Evolutionary conservation across 2,888 invertebrate species (phyloP).

Genomic region (Leptinotarsa peninsularis): DNA sequence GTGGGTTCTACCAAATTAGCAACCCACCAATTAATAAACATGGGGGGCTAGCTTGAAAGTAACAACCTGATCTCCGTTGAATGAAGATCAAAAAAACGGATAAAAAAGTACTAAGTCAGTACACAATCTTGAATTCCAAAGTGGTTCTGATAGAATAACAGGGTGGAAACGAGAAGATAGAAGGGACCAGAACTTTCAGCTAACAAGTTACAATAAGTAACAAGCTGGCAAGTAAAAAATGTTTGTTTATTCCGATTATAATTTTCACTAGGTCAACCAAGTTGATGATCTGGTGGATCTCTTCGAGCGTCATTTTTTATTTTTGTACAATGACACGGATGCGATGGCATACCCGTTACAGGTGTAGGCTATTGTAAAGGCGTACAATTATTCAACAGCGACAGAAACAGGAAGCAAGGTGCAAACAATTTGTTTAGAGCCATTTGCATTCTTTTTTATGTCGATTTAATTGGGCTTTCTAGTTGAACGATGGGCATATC

Average conservation of each 20-base stretch:
- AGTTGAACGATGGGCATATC: slow-evolving; percentile 16
- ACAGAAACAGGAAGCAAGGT: slow-evolving; percentile 46
- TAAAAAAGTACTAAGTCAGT: too few species aligned
- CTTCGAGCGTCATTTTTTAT: slow-evolving; percentile 12
- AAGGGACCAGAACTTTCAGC: too few species aligned
- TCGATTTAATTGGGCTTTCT: slow-evolving; percentile 29
- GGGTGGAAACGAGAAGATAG: too few species aligned
- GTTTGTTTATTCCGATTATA: not conserved
- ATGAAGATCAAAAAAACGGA: too few species aligned
- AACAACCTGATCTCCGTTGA: too few species aligned
- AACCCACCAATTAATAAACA: too few species aligned
- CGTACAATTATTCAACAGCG: slow-evolving; percentile 25
- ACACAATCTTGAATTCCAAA: too few species aligned
- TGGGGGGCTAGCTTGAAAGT: too few species aligned
- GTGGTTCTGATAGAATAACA: too few species aligned
- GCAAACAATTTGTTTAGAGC: slow-evolving; percentile 37
- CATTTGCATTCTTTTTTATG: slow-evolving; percentile 25
- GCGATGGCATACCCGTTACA: slow-evolving; percentile 27
- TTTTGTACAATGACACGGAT: slow-evolving; percentile 19
- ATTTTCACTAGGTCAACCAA: not conserved
- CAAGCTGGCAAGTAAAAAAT: too few species aligned
- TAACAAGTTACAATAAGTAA: too few species aligned
- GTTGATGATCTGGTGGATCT: not conserved
- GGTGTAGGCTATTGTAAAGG: slow-evolving; percentile 20
- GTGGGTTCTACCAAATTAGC: too few species aligned